phyloP scores from a whole-genome alignment of 2,888 invertebrate genomes.

The Automeris io region DNA sequence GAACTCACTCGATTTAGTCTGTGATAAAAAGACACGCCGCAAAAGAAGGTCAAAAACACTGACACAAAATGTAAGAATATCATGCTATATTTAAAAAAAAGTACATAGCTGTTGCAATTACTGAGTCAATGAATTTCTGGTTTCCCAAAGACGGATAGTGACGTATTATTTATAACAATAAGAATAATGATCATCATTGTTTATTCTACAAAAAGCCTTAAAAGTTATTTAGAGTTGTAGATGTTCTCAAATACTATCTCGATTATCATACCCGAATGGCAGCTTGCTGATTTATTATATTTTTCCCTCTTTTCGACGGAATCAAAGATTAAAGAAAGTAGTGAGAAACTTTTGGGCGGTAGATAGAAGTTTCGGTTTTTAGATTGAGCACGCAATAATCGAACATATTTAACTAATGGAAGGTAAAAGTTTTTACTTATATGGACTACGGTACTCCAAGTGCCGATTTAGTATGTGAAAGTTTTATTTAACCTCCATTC shows the following conservation, averaged over 20 bases:
- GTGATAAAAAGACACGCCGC: no score
- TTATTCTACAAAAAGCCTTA: no score
- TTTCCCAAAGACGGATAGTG: no score
- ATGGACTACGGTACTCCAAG: background rate
- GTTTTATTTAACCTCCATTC: background rate
- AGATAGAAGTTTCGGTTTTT: slow-evolving; percentile 9
- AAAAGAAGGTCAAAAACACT: no score
- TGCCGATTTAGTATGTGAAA: background rate
- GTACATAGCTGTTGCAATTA: no score
- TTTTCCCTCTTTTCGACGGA: slow-evolving; percentile 25
- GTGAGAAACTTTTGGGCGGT: slow-evolving; percentile 22
- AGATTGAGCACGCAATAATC: slow-evolving; percentile 12
- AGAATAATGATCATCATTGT: no score
- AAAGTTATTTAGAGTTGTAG: background rate
- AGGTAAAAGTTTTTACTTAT: slow-evolving; percentile 12
- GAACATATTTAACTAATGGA: slow-evolving; percentile 13
- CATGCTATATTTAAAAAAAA: no score
- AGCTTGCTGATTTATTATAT: slow-evolving; percentile 32
- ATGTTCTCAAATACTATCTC: background rate
- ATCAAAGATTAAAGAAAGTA: slow-evolving; percentile 23
- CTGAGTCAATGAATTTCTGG: no score
- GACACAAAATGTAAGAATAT: no score
- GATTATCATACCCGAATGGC: background rate
- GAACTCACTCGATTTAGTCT: no score
- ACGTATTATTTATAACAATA: no score